Percentiles rank a stretch among this genome's conserved stretches.
Evolutionary conservation across 2,888 invertebrate species (phyloP).

Genomic region (Lochmaea capreae): DNA sequence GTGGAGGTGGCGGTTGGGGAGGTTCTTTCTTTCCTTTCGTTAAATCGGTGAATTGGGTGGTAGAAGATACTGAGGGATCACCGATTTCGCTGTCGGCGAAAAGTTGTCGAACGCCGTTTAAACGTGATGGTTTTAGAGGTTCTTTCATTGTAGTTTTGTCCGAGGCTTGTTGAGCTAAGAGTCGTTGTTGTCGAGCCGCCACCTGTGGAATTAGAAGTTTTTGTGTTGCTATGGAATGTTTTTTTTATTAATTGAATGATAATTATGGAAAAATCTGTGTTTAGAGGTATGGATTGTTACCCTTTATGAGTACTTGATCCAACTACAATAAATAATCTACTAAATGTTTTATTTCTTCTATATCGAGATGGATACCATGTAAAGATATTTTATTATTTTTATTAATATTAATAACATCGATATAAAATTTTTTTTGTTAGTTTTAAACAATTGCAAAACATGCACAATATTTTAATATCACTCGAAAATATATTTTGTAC

Average conservation of each 20-base stretch:
- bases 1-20: constrained; percentile 67
- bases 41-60: constrained; percentile 58
- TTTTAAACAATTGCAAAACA: constrained; percentile 22
- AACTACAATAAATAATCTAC: no score
- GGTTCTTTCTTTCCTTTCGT: constrained; percentile 64
- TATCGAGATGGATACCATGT: background rate
- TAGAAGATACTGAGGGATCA: constrained; percentile 63
- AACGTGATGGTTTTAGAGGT: constrained; percentile 56
- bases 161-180: constrained; percentile 64
- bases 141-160: constrained; percentile 58
- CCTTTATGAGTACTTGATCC: no score
- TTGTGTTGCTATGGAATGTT: background rate
- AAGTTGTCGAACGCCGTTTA: constrained; percentile 64
- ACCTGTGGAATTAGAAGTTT: constrained; percentile 65
- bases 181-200: constrained; percentile 75
- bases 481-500: background rate
- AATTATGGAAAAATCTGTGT: no score
- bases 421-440: background rate
- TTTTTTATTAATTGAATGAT: background rate
- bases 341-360: no score
- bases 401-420: constrained; percentile 8
- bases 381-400: background rate
- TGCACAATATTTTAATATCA: constrained; percentile 4
- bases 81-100: constrained; percentile 62
- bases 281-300: no score